These are phyloP conservation scores for Bucorvus abyssinicus DNA, from an alignment of 2,797 vertebrate genomes.

Conservation along the genomic window DNA sequence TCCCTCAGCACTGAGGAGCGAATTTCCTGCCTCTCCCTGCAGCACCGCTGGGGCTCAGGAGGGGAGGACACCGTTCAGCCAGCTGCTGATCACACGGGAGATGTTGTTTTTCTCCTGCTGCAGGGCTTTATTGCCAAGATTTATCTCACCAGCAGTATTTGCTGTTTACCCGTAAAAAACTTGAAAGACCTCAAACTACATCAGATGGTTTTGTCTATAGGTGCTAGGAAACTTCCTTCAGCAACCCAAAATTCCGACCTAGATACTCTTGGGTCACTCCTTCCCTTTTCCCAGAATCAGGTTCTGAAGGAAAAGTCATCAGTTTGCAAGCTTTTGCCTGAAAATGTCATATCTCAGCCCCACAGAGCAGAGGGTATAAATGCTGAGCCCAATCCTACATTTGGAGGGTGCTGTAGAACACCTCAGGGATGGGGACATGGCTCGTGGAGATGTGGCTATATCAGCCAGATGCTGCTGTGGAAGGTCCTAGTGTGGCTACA, in stretches of 20 bases:
- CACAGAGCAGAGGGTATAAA: not conserved
- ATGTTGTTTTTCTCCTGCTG: not conserved
- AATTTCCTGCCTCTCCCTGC: not conserved
- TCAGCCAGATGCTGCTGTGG: not conserved
- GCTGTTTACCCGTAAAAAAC: not conserved
- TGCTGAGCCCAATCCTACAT: not conserved
- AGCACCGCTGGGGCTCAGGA: not conserved
- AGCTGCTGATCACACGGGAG: not conserved
- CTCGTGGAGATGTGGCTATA: not conserved
- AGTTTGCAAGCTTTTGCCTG: not conserved
- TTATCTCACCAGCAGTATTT: not conserved
- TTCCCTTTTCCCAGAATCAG: not conserved
- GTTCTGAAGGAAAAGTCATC: not conserved
- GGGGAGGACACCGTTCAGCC: not conserved
- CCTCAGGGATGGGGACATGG: not conserved
- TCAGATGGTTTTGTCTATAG: not conserved
- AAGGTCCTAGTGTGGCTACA: fast-evolving
- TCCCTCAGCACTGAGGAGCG: not conserved
- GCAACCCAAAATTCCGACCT: not conserved
- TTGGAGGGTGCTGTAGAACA: not conserved
- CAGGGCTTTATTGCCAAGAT: not conserved
- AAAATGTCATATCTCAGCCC: not conserved
- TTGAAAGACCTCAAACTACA: not conserved
- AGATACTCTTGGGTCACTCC: not conserved
- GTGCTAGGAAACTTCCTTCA: not conserved